phyloP scores from a whole-genome alignment of 1,140 invertebrate species.

The Drosophila pectinifera region DNA sequence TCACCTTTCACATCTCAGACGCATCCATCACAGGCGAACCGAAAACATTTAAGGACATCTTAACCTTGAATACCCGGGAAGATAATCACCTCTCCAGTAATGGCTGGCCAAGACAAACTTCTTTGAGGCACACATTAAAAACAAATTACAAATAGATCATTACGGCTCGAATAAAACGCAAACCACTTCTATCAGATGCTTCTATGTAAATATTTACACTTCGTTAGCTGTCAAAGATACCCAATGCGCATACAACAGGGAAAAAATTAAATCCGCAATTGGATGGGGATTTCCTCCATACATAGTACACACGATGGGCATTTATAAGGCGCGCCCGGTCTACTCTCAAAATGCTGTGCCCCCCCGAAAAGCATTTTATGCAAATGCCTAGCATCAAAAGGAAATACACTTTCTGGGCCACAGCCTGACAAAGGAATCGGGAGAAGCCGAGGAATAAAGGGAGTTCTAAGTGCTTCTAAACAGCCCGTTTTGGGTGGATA shows the following conservation, averaged over 20 bases:
- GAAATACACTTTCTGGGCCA: slow-evolving; percentile 73
- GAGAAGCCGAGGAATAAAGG: slow-evolving; percentile 14
- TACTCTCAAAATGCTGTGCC: slow-evolving; percentile 30
- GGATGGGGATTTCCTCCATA: slow-evolving; percentile 11
- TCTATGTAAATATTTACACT: slow-evolving; percentile 75
- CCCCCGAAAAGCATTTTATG: slow-evolving; percentile 70
- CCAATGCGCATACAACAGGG: slow-evolving; percentile 30
- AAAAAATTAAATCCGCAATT: slow-evolving; percentile 24
- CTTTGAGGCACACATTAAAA: slow-evolving; percentile 40
- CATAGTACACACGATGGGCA: slow-evolving; percentile 28
- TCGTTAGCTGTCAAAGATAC: slow-evolving; percentile 76
- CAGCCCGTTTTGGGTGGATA: slow-evolving; percentile 16
- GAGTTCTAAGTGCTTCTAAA: slow-evolving; percentile 27
- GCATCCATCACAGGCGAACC: slow-evolving; percentile 8
- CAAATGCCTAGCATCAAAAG: slow-evolving; percentile 58
- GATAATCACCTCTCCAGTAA: slow-evolving; percentile 23
- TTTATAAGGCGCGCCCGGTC: slow-evolving; percentile 56
- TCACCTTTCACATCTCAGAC: slow-evolving; percentile 2
- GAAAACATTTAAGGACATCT: slow-evolving; percentile 7
- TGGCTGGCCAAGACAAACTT: slow-evolving; percentile 14
- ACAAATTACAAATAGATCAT: slow-evolving; percentile 56
- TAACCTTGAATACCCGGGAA: slow-evolving; percentile 13
- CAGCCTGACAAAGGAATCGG: slow-evolving; percentile 45
- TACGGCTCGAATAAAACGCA: slow-evolving; percentile 35
- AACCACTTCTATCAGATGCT: slow-evolving; percentile 55